These are phyloP conservation scores for Polyergus mexicanus DNA, from an alignment of 1,140 invertebrate species.

Conservation along the genomic window DNA sequence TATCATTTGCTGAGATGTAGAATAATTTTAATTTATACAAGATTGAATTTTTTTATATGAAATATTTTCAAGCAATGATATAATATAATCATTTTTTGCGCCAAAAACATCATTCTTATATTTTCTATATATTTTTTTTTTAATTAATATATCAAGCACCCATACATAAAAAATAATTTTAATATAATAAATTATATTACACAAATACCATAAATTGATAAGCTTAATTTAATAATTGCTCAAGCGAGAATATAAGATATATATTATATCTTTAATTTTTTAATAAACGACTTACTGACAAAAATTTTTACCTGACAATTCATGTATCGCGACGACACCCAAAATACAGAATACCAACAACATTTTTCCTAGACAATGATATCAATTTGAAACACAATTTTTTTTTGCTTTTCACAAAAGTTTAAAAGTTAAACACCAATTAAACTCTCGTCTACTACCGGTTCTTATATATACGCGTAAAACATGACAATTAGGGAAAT, in stretches of 20 bases:
- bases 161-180: too few species aligned
- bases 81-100: too few species aligned
- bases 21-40: not conserved
- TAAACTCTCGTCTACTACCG: not conserved
- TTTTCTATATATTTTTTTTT: too few species aligned
- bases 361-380: conserved; percentile 44
- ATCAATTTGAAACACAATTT: not conserved
- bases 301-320: conserved; percentile 56
- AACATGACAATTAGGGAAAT: conserved; percentile 36
- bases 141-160: too few species aligned
- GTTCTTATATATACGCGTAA: conserved; percentile 47
- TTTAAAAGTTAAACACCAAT: not conserved
- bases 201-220: not conserved
- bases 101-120: too few species aligned
- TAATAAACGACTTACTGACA: not conserved
- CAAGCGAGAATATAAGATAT: not conserved
- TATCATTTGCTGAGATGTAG: not conserved
- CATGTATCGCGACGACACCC: not conserved
- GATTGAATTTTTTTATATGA: not conserved
- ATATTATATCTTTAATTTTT: not conserved
- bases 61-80: not conserved
- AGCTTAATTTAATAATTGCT: not conserved
- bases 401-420: not conserved
- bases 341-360: conserved; percentile 33
- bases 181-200: not conserved